Evolutionary conservation across 2,797 vertebrate species (phyloP), one percentile per base, ranked within the genome.

Genomic region (Ambastaia sidthimunki): DNA sequence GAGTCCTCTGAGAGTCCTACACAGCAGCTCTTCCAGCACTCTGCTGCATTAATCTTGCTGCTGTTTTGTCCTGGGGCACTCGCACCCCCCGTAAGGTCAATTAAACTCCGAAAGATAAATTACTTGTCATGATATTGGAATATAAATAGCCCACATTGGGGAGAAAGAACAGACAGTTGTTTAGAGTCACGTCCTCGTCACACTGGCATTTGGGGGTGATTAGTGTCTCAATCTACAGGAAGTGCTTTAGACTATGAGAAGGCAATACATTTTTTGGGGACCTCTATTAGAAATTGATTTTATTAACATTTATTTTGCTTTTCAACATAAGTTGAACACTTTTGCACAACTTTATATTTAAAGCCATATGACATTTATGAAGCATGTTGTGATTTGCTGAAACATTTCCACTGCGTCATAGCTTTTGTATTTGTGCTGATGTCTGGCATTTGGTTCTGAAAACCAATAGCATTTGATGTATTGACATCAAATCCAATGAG

Each of bases 71-170:
- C 82, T 76, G 79, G 81, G 80, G 83, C 73, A 52, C 79, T 50
- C 73, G 54, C 50, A 82, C 84, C 82, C 79, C 79, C 82, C 74
- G 68, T 84, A 79, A 86, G 81, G 85, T 87, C 85, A 85, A 85
- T 86, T 86, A 86, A 85, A 82, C 82, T 85, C 81, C 12, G 44
- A 52, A 78, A 85, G 87, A 88, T 88, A 82, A 87, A 88, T 84
- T 74, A 84, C 82, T 81, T 80, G 82, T 63, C 79, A 82, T 84
- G 84, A 81, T 71, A 65, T 76, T 85, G 78, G 83, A 70, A 86
- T 81, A 86, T 86, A 87, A 83, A 86, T 87, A 88, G 80, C 74
- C 12, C 15, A 44, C 60, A 37, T 28, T 34, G 57, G 11, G 41
- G 47, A 47, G 55, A 37, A 7, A 37, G 75, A 21, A 54, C 10